Percentiles rank a stretch among this genome's conserved stretches.
These are phyloP conservation scores for Silvanus unidentatus DNA, from an alignment of 2,888 invertebrate genomes.

Conservation along the genomic window DNA sequence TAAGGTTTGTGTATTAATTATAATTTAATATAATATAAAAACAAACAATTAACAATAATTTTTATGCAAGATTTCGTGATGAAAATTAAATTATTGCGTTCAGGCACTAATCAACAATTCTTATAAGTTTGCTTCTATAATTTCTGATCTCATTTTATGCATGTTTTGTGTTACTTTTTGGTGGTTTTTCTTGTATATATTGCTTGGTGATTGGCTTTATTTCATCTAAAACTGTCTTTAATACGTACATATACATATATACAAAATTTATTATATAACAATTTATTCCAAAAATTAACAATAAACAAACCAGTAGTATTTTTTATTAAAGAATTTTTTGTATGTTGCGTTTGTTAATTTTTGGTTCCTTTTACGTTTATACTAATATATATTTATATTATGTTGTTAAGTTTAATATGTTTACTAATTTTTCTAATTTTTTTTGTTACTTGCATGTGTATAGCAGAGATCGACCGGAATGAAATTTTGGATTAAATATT, in stretches of 20 bases:
- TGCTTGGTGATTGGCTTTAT: too few species aligned
- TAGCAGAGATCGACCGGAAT: slow-evolving; percentile 27
- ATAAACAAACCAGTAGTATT: not conserved
- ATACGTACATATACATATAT: too few species aligned
- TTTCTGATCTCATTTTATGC: too few species aligned
- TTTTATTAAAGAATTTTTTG: too few species aligned
- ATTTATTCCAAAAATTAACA: too few species aligned
- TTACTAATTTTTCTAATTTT: slow-evolving; percentile 6
- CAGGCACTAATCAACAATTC: slow-evolving; percentile 6
- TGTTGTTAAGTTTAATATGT: not conserved
- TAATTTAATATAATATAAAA: not conserved
- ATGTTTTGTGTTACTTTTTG: too few species aligned
- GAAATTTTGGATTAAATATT: slow-evolving; percentile 9
- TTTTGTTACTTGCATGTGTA: slow-evolving; percentile 29
- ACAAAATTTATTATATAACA: too few species aligned
- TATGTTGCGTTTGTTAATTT: slow-evolving; percentile 1
- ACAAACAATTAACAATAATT: slow-evolving; percentile 1
- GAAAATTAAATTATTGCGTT: not conserved
- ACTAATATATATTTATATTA: not conserved
- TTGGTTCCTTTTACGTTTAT: not conserved
- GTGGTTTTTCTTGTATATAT: too few species aligned
- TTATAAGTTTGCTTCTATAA: not conserved
- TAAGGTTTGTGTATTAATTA: slow-evolving; percentile 28
- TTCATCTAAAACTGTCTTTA: too few species aligned
- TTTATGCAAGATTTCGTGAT: not conserved